Base-by-base conservation (phyloP, 2,113 vertebrate genomes). In the Clarias macrocephalus region DNA sequence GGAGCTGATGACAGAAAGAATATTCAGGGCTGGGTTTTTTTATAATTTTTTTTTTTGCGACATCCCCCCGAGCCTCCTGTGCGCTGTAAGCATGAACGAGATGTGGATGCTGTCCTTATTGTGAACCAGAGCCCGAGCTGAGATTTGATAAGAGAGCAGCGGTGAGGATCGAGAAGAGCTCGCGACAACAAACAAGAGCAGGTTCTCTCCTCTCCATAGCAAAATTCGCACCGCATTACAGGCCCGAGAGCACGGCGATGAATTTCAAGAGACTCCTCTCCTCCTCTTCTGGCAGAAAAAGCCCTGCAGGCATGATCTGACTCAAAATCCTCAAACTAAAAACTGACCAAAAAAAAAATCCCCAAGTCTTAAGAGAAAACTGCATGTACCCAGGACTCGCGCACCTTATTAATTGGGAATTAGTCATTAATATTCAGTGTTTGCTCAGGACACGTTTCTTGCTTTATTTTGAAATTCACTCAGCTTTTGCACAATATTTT, bases 281-380 rank as follows among this genome's bases (percentile, higher is more conserved):
- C 48, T 48, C 48, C 25, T 33, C 19, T 63, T 85, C 42, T 33
- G 73, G 59, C 33, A 75, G 4, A 76, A 85, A 19, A 62, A 76
- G 23, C 84, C 25, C 42, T 54, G 65, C 25, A 65, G 42, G 42
- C 73, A 65, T 79, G 60, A 77, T 73, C 83, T 77, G 73, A 77
- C 57, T 85, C 73, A 54, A 54, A 77, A 60, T 77, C 42, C 72
- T 19, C 62, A 11, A 76, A 62, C 84, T 85, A 12, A 76, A 63
- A 52, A 62, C 72, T 59, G 42, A 30, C 84, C 54, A 59, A 25
- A 73, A 57, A 23, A 37, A 73, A 72, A 48, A 48, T 7, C 42
- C 52, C 52, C 37, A 42, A 70, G 37, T 59, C 83, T 85, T 37
- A 25, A 73, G 56, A 62, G 42, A 33, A 73, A 28, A 37, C 28